A percentile compares a stretch with the other conserved stretches of the same genome.
These are phyloP conservation scores for Pollicipes pollicipes DNA, from an alignment of 1,140 invertebrate species.

Conservation along the genomic window DNA sequence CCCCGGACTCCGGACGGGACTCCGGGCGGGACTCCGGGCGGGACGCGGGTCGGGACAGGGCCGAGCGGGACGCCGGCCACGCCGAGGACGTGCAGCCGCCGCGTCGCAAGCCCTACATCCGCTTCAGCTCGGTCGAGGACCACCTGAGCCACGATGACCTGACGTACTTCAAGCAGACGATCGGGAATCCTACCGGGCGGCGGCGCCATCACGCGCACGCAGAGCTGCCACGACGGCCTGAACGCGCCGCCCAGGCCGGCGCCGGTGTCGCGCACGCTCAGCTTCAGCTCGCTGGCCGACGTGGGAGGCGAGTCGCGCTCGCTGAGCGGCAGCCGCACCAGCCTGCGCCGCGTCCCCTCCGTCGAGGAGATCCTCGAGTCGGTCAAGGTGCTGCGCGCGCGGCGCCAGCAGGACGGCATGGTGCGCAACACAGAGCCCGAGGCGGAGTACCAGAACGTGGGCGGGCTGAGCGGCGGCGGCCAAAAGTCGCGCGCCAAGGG, in stretches of 20 bases:
- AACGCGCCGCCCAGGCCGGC: neutral
- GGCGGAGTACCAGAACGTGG: neutral
- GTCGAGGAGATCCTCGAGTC: conserved; percentile 20
- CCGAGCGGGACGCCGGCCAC: too few relatives aligned
- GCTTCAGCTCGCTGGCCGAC: neutral
- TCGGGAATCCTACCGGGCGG: neutral
- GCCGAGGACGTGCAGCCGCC: neutral
- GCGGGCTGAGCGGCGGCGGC: too few relatives aligned
- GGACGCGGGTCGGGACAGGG: too few relatives aligned
- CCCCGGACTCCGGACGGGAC: too few relatives aligned
- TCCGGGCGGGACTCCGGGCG: too few relatives aligned
- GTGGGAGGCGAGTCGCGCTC: neutral
- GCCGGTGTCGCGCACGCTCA: neutral
- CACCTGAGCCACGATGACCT: neutral
- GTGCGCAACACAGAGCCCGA: neutral
- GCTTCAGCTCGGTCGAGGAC: neutral
- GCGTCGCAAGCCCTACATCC: neutral
- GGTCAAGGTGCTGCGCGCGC: conserved; percentile 17
- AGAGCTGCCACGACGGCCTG: neutral
- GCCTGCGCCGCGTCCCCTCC: conserved; percentile 16
- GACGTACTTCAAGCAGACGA: neutral
- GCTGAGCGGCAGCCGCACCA: neutral
- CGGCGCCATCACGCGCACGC: neutral
- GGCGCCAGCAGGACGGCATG: conserved; percentile 5
- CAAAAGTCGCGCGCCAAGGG: conserved; percentile 7